Evolutionary conservation across 2,888 invertebrate genomes (phyloP).

Genomic region (Barypeithes pellucidus): DNA sequence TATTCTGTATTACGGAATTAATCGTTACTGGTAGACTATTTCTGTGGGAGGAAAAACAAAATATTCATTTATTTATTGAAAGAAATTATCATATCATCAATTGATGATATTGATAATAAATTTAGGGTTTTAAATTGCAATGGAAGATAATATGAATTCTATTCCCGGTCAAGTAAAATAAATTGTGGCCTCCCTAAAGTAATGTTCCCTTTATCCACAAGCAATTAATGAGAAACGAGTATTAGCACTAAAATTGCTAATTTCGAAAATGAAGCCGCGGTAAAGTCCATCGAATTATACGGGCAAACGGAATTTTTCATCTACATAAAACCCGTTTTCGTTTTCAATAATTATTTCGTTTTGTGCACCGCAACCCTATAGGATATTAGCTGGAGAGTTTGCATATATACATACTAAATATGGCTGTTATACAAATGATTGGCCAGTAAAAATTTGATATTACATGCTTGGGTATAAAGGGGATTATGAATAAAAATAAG

Average conservation of each 20-base stretch:
- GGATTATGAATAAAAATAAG: background rate
- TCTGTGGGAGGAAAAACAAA: no score
- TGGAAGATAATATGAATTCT: no score
- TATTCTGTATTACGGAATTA: no score
- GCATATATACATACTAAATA: conserved; percentile 38
- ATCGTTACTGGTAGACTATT: no score
- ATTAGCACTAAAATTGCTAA: conserved; percentile 28
- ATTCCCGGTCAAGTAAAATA: no score
- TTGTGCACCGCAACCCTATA: conserved; percentile 21
- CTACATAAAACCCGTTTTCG: conserved; percentile 26
- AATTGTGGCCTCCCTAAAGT: no score
- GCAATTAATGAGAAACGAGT: conserved; percentile 9
- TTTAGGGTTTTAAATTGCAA: no score
- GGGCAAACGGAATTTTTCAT: conserved; percentile 19
- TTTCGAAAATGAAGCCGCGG: conserved; percentile 18
- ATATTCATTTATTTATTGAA: no score
- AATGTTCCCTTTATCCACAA: conserved; percentile 11
- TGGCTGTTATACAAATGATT: conserved; percentile 29
- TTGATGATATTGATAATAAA: no score
- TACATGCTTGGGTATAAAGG: background rate
- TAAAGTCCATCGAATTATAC: conserved; percentile 25
- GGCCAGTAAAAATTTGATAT: conserved; percentile 24
- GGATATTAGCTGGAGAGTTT: conserved; percentile 29
- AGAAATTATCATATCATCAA: no score
- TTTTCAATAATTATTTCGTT: conserved; percentile 34